Base-by-base conservation (phyloP, 2,113 vertebrate species). In the Ranitomeya imitator region DNA sequence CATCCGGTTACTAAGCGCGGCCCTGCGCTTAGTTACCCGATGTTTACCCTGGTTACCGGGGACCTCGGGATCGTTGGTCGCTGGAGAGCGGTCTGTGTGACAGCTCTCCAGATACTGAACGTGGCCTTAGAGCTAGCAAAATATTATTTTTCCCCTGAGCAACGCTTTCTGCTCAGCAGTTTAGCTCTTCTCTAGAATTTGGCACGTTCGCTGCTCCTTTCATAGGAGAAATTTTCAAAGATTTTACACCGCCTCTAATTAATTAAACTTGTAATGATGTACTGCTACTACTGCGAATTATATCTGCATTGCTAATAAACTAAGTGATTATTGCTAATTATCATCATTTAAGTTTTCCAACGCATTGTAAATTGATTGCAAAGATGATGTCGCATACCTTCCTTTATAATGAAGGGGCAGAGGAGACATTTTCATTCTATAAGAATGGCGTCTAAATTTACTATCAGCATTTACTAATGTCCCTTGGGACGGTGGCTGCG, bases 261-360 rank as follows among this genome's bases (percentile, higher is more conserved):
- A 86, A 86, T 86, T 86, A 79, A 86, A 79, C 60, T 79, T 86
- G 85, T 79, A 86, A 77, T 77, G 60, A 67, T 79, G 45, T 63
- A 79, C 85, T 55, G 85, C 73, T 15, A 79, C 85, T 79, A 86
- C 85, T 52, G 76, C 67, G 85, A 79, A 79, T 79, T 79, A 65
- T 63, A 67, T 31, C 60, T 23, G 85, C 85, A 86, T 79, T 79
- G 59, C 85, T 86, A 79, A 86, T 86, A 79, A 65, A 86, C 79
- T 79, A 86, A 86, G 85, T 67, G 67, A 86, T 79, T 86, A 80
- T 87, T 80, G 45, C 69, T 87, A 87, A 87, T 87, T 87, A 87
- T 87, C 77, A 55, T 65, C 76, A 87, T 80, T 87, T 81, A 87
- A 78, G 73, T 78, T 78, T 80, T 60, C 76, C 59, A 87, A 71